These are phyloP conservation scores for Ptiloglossa arizonensis DNA, from an alignment of 1,140 invertebrate genomes.

Conservation along the genomic window DNA sequence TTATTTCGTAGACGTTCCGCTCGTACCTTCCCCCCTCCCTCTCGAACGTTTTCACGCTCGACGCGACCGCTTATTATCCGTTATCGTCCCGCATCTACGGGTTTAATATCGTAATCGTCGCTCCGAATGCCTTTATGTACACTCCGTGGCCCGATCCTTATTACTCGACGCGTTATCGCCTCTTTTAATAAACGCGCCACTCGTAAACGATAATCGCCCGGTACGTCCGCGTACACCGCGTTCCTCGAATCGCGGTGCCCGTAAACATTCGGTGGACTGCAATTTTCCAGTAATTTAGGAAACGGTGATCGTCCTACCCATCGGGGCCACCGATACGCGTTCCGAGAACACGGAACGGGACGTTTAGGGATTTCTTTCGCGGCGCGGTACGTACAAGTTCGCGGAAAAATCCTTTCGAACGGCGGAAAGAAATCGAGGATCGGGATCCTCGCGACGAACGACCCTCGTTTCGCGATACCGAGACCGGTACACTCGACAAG, in stretches of 20 bases:
- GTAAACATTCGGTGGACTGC: background rate
- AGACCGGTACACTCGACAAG: no score
- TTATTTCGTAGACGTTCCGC: background rate
- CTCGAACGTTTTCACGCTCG: no score
- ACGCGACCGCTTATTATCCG: slow-evolving; percentile 19
- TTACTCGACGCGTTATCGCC: background rate
- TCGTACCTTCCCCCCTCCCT: background rate
- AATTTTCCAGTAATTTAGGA: background rate
- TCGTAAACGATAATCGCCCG: slow-evolving; percentile 1
- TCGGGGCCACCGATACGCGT: no score
- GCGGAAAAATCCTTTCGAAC: no score
- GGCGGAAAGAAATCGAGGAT: no score
- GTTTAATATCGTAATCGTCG: slow-evolving; percentile 21
- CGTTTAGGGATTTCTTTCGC: no score
- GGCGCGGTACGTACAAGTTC: no score
- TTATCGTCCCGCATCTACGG: slow-evolving; percentile 14
- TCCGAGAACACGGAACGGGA: no score
- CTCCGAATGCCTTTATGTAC: no score
- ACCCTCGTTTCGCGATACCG: no score
- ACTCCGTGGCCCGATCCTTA: background rate
- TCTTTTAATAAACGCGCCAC: background rate
- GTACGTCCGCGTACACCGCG: background rate
- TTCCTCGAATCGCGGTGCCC: background rate
- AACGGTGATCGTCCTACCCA: background rate
- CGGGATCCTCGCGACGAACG: no score